Conservation (phyloP, 30 jellyfish, hydroid and myxozoan genomes). For the Aurelia sp. region DNA sequence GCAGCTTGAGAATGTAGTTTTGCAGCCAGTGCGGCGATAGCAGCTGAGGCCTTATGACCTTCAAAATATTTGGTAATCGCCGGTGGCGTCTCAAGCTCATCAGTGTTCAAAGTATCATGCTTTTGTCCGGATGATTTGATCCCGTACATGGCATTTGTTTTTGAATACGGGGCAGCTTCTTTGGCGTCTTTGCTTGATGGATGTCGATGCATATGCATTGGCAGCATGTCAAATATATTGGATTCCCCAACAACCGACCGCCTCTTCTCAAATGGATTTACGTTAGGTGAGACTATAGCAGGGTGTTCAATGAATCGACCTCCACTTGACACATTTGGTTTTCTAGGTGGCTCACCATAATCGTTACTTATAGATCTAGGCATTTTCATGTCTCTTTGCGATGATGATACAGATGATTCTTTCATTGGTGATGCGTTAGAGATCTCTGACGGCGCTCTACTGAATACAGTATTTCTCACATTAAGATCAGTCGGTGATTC, state of each 20-base stretch:
- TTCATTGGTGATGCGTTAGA: neutral
- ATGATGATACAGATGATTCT: neutral
- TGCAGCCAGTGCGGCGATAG: conserved; percentile 70
- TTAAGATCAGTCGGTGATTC: neutral
- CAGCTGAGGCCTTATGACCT: conserved; percentile 74
- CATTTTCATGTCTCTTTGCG: no score
- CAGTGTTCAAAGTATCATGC: conserved; percentile 5
- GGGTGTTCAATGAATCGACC: conserved; percentile 39
- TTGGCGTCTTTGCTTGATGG: conserved; percentile 14
- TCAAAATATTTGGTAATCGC: conserved; percentile 48
- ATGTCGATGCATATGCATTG: conserved; percentile 35
- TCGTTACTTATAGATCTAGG: neutral
- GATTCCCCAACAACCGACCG: conserved; percentile 33
- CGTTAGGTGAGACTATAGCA: conserved; percentile 37
- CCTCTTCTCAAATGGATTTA: conserved; percentile 51
- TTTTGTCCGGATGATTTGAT: conserved; percentile 15
- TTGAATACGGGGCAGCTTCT: conserved; percentile 10
- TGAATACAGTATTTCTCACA: neutral
- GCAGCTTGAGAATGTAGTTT: conserved; percentile 65
- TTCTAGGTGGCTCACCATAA: conserved; percentile 1
- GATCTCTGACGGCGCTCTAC: neutral
- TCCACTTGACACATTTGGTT: neutral
- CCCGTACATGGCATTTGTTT: conserved; percentile 1
- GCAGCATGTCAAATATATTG: conserved; percentile 55
- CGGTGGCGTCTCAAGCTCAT: conserved; percentile 41